These are phyloP conservation scores for Axinella damicornis DNA, from an alignment of 37 sponge, comb jelly and placozoan species.

Conservation along the genomic window DNA sequence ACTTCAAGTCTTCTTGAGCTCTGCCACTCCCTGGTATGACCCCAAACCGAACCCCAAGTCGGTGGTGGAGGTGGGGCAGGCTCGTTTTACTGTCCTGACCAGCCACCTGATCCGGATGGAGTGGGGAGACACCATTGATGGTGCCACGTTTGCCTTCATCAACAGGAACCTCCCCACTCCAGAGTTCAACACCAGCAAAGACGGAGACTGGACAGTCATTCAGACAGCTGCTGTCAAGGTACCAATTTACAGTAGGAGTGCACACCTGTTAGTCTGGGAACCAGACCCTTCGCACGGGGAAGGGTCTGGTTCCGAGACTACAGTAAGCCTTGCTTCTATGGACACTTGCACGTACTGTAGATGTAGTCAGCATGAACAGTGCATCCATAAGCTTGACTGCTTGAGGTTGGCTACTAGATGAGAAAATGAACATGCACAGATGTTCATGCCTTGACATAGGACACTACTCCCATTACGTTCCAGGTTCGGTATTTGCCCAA, in stretches of 20 bases:
- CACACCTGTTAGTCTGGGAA: too few species aligned
- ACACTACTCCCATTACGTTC: too few species aligned
- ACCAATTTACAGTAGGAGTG: background rate
- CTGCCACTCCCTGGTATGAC: background rate
- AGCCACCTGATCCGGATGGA: constrained; percentile 66
- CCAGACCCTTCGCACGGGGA: too few species aligned
- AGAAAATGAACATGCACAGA: too few species aligned
- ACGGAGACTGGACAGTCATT: constrained; percentile 43
- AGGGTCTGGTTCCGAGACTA: too few species aligned
- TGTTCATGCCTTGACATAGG: too few species aligned
- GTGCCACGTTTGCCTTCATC: constrained; percentile 62
- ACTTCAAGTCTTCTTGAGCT: too few species aligned
- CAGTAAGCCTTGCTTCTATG: too few species aligned
- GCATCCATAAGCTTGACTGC: too few species aligned
- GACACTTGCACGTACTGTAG: too few species aligned
- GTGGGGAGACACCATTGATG: constrained; percentile 51
- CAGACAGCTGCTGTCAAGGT: constrained; percentile 50
- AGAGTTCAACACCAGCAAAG: constrained; percentile 21
- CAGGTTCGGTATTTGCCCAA: constrained; percentile 41
- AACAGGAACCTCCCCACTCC: constrained; percentile 64
- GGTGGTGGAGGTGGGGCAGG: constrained; percentile 48
- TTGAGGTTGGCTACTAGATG: too few species aligned
- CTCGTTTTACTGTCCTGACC: constrained; percentile 75
- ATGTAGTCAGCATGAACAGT: too few species aligned
- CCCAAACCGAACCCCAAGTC: constrained; percentile 6